These are phyloP conservation scores for Nanorana parkeri DNA, from an alignment of 2,113 vertebrate species.

Conservation along the genomic window DNA sequence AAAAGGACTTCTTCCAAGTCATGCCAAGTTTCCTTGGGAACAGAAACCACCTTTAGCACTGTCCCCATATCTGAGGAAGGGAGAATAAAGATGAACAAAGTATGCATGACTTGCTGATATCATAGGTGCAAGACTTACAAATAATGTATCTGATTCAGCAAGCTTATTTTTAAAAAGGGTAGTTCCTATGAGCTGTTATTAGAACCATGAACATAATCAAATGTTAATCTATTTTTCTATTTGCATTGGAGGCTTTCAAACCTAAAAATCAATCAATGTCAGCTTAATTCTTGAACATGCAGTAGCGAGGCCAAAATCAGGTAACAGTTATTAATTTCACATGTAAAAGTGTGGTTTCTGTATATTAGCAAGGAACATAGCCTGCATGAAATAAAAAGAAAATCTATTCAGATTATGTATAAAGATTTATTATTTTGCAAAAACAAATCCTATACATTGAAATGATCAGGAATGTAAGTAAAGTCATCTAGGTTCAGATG, in stretches of 20 bases:
- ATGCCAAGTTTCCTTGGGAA: constrained; percentile 96
- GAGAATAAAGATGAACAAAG: constrained; percentile 14
- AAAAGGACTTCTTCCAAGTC: constrained; percentile 96
- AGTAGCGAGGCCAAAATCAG: too few relatives aligned
- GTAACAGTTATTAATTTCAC: too few relatives aligned
- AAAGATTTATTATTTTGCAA: too few relatives aligned
- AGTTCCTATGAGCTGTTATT: background rate
- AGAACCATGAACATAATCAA: constrained; percentile 9
- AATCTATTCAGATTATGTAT: too few relatives aligned
- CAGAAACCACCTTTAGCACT: constrained; percentile 94
- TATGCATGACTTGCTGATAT: constrained; percentile 18
- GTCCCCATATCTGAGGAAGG: constrained; percentile 86
- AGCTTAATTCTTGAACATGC: background rate
- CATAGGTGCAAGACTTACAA: constrained; percentile 1
- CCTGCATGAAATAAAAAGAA: too few relatives aligned
- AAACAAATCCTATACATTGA: too few relatives aligned
- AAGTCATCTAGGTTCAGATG: too few relatives aligned
- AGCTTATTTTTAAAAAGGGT: background rate
- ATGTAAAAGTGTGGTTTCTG: too few relatives aligned
- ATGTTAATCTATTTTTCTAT: background rate
- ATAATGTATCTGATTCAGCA: background rate
- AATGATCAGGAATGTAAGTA: too few relatives aligned
- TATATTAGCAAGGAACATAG: too few relatives aligned
- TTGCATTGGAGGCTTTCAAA: background rate
- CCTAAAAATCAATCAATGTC: background rate